phyloP scores from a whole-genome alignment of 35 echinoderm and acorn worm genomes.

The Patiria miniata region DNA sequence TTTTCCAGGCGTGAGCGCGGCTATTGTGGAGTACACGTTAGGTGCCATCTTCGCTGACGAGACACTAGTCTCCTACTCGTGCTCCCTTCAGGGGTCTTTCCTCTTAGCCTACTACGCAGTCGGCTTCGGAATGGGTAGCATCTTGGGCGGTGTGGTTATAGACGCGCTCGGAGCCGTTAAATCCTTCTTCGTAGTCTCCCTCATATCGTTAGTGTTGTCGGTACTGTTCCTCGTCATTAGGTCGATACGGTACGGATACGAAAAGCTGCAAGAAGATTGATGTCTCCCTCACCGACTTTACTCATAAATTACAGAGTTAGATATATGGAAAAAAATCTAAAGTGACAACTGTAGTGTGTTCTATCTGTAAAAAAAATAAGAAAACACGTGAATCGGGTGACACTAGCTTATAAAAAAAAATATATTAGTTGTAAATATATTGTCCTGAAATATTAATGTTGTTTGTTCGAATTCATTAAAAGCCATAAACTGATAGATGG shows the following conservation, averaged over 20 bases:
- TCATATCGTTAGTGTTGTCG: neutral
- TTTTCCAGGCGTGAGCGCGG: constrained; percentile 29
- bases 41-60: constrained; percentile 51
- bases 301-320: no score
- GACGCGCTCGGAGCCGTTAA: constrained; percentile 32
- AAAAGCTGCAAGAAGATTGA: constrained; percentile 29
- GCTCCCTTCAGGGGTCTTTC: constrained; percentile 37
- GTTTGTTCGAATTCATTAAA: no score
- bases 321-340: no score
- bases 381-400: no score
- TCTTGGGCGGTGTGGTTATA: constrained; percentile 34
- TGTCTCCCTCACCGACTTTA: neutral
- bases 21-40: constrained; percentile 39
- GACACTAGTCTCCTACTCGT: constrained; percentile 6
- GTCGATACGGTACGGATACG: constrained; percentile 4
- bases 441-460: no score
- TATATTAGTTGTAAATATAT: no score
- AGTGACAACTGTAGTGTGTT: no score
- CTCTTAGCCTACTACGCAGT: constrained; percentile 33
- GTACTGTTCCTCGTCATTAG: constrained; percentile 30
- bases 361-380: no score
- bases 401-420: no score
- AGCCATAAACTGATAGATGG: no score
- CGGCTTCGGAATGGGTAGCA: constrained; percentile 33
- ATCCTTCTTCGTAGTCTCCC: constrained; percentile 14